Conservation (phyloP, 2,888 invertebrate species). For the Bombylius major region DNA sequence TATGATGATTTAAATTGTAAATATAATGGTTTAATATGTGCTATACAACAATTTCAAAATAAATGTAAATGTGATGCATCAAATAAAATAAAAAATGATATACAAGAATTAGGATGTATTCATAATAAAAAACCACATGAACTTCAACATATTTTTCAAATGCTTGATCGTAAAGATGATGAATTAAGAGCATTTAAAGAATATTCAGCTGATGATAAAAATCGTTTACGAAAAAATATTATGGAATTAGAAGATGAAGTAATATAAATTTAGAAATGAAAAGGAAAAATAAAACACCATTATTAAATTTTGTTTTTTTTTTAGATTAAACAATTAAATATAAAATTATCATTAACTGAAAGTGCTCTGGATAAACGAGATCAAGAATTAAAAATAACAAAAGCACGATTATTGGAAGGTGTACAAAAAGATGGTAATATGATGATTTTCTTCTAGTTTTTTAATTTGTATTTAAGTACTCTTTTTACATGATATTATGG, state of each 20-base stretch:
- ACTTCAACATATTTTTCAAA: constrained; percentile 5
- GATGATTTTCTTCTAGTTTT: not conserved
- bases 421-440: constrained; percentile 8
- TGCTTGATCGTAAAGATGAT: constrained; percentile 4
- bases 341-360: constrained; percentile 10
- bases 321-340: constrained; percentile 11
- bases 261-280: not conserved
- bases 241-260: constrained; percentile 10
- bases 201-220: constrained; percentile 6
- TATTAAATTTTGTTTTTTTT: not conserved
- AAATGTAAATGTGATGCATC: constrained; percentile 8
- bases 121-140: not conserved
- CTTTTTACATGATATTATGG: no score
- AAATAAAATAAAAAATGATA: constrained; percentile 2
- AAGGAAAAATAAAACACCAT: not conserved
- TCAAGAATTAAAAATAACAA: constrained; percentile 8
- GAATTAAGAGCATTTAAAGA: constrained; percentile 4
- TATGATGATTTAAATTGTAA: constrained; percentile 3
- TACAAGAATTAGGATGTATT: not conserved
- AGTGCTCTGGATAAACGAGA: constrained; percentile 9
- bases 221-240: constrained; percentile 3
- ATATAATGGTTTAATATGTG: constrained; percentile 1
- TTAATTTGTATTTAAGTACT: no score
- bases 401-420: constrained; percentile 4
- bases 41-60: not conserved